Evolutionary conservation across 2,888 invertebrate genomes (phyloP).

Genomic region (Troides oblongomaculatus): DNA sequence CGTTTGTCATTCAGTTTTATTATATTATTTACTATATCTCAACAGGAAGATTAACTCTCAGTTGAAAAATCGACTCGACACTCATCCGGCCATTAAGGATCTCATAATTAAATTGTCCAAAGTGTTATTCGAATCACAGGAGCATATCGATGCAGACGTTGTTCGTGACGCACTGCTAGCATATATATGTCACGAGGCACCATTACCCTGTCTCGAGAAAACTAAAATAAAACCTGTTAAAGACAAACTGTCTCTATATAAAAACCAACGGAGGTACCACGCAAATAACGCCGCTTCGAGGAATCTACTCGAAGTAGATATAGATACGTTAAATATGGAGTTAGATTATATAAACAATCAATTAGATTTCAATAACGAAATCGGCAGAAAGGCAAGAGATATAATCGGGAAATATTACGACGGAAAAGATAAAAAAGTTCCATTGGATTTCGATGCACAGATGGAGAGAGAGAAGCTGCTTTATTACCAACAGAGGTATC

Average conservation of each 20-base stretch:
- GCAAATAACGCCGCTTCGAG: slow-evolving; percentile 43
- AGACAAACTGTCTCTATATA: slow-evolving; percentile 42
- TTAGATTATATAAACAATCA: slow-evolving; percentile 71
- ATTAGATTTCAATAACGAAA: slow-evolving; percentile 68
- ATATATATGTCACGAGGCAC: slow-evolving; percentile 91
- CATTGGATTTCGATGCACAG: slow-evolving; percentile 73
- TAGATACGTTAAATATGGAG: slow-evolving; percentile 69
- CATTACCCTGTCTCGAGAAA: slow-evolving; percentile 85
- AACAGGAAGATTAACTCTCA: slow-evolving; percentile 80
- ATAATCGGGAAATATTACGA: slow-evolving; percentile 68
- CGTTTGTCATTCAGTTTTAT: slow-evolving; percentile 24
- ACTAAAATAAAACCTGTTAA: slow-evolving; percentile 37
- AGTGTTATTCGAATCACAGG: slow-evolving; percentile 83
- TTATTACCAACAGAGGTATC: slow-evolving; percentile 70
- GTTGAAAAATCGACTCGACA: slow-evolving; percentile 83
- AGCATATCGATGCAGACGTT: slow-evolving; percentile 84
- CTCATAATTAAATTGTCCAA: slow-evolving; percentile 84
- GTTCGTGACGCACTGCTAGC: slow-evolving; percentile 90
- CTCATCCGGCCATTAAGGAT: slow-evolving; percentile 87
- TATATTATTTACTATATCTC: slow-evolving; percentile 31
- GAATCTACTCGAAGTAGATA: slow-evolving; percentile 61
- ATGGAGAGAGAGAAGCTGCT: slow-evolving; percentile 74
- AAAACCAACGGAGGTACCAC: slow-evolving; percentile 45
- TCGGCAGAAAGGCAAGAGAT: slow-evolving; percentile 68
- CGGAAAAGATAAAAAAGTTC: slow-evolving; percentile 54